These are phyloP conservation scores for Stenodera caucasica DNA, from an alignment of 2,888 invertebrate genomes.

Conservation along the genomic window DNA sequence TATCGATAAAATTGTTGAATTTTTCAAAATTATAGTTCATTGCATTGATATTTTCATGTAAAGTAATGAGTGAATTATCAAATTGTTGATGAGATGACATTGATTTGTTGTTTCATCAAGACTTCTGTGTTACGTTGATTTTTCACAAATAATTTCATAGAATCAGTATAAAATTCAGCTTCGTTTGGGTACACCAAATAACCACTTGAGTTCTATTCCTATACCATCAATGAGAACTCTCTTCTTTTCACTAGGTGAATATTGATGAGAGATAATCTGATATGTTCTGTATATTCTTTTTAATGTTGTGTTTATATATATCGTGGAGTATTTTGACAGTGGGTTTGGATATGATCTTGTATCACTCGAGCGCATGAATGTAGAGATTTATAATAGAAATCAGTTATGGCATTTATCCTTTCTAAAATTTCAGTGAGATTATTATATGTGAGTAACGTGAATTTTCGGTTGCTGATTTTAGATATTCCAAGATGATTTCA, in stretches of 20 bases:
- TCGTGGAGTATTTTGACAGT: background rate
- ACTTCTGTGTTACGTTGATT: background rate
- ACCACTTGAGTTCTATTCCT: background rate
- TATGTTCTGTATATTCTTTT: background rate
- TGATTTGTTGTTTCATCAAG: background rate
- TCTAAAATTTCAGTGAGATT: background rate
- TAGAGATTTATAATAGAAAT: background rate
- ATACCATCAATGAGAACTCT: background rate
- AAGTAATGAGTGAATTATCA: background rate
- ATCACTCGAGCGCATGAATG: background rate
- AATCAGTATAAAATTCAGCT: background rate
- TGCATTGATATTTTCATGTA: background rate
- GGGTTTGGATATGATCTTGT: background rate
- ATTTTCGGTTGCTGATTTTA: background rate
- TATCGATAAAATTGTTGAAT: background rate
- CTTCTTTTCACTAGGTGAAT: background rate
- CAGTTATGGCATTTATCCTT: background rate
- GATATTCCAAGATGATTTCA: background rate
- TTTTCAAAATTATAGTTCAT: background rate
- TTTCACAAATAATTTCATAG: background rate
- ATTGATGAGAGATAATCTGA: too few relatives aligned
- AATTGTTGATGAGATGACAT: background rate
- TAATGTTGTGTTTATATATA: background rate
- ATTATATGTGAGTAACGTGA: background rate
- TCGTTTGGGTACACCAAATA: background rate